These are phyloP conservation scores for Neostethus bicornis DNA, from an alignment of 2,797 vertebrate species.

Conservation along the genomic window DNA sequence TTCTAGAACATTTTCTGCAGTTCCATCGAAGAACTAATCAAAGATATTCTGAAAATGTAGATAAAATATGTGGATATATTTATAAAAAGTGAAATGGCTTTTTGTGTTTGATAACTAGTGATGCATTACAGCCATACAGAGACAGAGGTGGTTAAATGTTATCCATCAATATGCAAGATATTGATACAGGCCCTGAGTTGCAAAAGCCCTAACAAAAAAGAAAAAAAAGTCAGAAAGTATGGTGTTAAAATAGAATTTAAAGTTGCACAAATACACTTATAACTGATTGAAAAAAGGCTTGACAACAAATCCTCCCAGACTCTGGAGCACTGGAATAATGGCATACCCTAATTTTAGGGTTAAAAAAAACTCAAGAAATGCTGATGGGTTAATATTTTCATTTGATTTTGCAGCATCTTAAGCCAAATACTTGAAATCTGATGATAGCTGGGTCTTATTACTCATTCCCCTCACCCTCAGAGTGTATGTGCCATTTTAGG, in stretches of 20 bases:
- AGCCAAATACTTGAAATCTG: conserved; percentile 54
- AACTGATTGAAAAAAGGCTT: neutral
- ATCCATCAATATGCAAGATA: neutral
- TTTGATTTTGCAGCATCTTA: conserved; percentile 53
- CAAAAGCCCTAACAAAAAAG: neutral
- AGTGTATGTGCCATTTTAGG: conserved; percentile 36
- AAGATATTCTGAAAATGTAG: neutral
- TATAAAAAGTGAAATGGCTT: too few relatives aligned
- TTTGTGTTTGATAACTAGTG: too few relatives aligned
- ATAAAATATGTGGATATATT: too few relatives aligned
- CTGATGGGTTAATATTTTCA: conserved; percentile 37
- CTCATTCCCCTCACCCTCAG: conserved; percentile 26
- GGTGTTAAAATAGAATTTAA: neutral
- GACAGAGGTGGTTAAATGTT: neutral
- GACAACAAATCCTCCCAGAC: too few relatives aligned
- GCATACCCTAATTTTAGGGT: neutral
- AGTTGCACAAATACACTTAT: neutral
- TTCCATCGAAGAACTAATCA: neutral
- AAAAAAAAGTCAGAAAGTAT: neutral
- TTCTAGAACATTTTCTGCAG: neutral
- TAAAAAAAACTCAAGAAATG: neutral
- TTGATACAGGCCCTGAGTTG: neutral
- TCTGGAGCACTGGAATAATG: too few relatives aligned
- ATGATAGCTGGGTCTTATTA: conserved; percentile 59
- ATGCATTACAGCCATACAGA: too few relatives aligned